These are phyloP conservation scores for Megaceryle torquata DNA, from an alignment of 2,113 vertebrate genomes.

Conservation along the genomic window DNA sequence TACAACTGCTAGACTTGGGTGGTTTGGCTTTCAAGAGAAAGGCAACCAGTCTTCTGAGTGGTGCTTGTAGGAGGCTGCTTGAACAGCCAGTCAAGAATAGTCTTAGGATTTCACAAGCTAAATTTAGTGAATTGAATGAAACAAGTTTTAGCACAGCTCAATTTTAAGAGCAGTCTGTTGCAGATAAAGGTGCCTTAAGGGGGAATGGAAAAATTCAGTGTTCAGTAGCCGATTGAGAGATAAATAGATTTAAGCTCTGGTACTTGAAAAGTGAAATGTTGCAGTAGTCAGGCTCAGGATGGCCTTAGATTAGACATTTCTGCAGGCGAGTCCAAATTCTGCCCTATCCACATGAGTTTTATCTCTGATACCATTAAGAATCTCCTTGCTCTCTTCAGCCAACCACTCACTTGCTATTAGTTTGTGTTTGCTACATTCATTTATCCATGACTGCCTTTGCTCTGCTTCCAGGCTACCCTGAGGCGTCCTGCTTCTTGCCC, in stretches of 20 bases:
- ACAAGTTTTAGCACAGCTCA: background rate
- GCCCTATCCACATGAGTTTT: background rate
- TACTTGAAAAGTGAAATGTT: background rate
- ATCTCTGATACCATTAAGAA: background rate
- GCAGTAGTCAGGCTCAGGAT: background rate
- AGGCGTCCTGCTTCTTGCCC: slow-evolving; percentile 30
- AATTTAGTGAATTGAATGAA: background rate
- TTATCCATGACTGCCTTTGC: slow-evolving; percentile 37
- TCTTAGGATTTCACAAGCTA: background rate
- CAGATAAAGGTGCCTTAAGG: background rate
- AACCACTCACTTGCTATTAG: background rate
- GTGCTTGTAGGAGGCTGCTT: background rate
- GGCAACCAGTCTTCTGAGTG: background rate
- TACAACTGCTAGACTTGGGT: background rate
- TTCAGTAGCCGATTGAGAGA: background rate
- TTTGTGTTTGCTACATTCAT: slow-evolving; percentile 39
- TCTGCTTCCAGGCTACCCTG: slow-evolving; percentile 54
- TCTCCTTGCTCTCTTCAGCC: background rate
- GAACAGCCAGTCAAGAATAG: background rate
- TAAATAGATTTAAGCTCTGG: background rate
- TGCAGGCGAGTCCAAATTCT: background rate
- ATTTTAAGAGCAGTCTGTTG: background rate
- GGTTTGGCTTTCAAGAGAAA: background rate
- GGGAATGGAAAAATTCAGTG: background rate
- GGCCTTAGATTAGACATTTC: background rate